Evolutionary conservation across 1,140 invertebrate species (phyloP).

Genomic region (Ceratina japonica): DNA sequence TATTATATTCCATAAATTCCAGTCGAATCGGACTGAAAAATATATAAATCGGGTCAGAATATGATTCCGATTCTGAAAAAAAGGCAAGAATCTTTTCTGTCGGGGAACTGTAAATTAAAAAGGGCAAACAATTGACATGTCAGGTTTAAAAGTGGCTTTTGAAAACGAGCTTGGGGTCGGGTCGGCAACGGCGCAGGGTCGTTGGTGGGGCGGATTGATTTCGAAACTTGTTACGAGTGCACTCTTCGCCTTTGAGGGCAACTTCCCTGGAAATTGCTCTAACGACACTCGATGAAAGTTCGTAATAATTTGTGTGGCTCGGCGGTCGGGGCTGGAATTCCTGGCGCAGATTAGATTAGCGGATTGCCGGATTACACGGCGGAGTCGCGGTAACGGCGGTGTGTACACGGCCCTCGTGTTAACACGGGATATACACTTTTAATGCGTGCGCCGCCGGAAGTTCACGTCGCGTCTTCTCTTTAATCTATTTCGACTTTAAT

Average conservation of each 20-base stretch:
- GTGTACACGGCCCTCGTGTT: conserved; percentile 43
- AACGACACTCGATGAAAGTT: conserved; percentile 62
- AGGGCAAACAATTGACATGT: not conserved
- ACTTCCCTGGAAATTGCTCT: conserved; percentile 51
- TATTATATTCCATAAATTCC: too few relatives aligned
- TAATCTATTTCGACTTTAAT: conserved; percentile 11
- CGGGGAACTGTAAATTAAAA: too few relatives aligned
- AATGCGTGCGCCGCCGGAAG: conserved; percentile 42
- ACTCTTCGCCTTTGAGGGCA: conserved; percentile 45
- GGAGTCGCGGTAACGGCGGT: conserved; percentile 45
- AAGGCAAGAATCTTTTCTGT: too few relatives aligned
- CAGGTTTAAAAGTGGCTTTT: conserved; percentile 21
- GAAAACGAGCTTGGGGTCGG: conserved; percentile 24
- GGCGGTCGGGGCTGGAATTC: conserved; percentile 27
- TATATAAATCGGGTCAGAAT: too few relatives aligned
- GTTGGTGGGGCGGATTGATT: conserved; percentile 29
- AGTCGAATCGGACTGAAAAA: too few relatives aligned
- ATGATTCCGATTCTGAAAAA: too few relatives aligned
- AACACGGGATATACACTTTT: conserved; percentile 42
- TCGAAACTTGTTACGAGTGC: conserved; percentile 57
- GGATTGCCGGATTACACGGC: conserved; percentile 59
- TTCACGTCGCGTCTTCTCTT: conserved; percentile 11
- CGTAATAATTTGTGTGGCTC: conserved; percentile 57
- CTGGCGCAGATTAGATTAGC: conserved; percentile 57
- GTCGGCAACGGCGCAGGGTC: not conserved